Evolutionary conservation across 1,140 invertebrate species (phyloP).

Genomic region (Scylla paramamosain): DNA sequence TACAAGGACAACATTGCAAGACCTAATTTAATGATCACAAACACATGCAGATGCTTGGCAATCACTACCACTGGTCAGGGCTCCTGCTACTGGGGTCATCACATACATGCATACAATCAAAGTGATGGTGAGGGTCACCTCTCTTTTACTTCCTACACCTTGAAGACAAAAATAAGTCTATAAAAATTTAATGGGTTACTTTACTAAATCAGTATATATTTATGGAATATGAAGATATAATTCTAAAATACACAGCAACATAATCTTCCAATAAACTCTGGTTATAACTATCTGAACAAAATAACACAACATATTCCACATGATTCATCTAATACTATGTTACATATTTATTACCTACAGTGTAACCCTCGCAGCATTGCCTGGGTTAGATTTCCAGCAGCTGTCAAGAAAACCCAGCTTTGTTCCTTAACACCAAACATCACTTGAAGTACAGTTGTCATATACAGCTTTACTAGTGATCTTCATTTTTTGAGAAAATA

Average conservation of each 20-base stretch:
- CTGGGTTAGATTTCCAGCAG: slow-evolving; percentile 32
- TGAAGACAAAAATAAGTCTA: slow-evolving; percentile 42
- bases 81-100: slow-evolving; percentile 59
- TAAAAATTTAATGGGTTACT: slow-evolving; percentile 54
- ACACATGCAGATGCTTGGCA: slow-evolving; percentile 46
- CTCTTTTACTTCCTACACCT: slow-evolving; percentile 52
- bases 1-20: slow-evolving; percentile 51
- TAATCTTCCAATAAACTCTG: slow-evolving; percentile 71
- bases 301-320: slow-evolving; percentile 72
- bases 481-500: slow-evolving; percentile 18
- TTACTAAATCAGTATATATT: slow-evolving; percentile 56
- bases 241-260: slow-evolving; percentile 70
- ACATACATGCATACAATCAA: slow-evolving; percentile 68
- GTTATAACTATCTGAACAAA: slow-evolving; percentile 70
- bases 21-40: slow-evolving; percentile 49
- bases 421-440: slow-evolving; percentile 10
- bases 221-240: slow-evolving; percentile 53
- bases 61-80: slow-evolving; percentile 66
- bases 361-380: slow-evolving; percentile 65
- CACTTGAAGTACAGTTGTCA: slow-evolving; percentile 9
- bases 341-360: slow-evolving; percentile 60
- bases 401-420: slow-evolving; percentile 5
- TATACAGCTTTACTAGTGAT: slow-evolving; percentile 32
- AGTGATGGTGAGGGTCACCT: slow-evolving; percentile 55
- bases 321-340: slow-evolving; percentile 65